Percentiles rank a stretch among this genome's conserved stretches.
phyloP scores from a whole-genome alignment of 53 echinoderm and acorn worm genomes.

The Stichopus horrens region DNA sequence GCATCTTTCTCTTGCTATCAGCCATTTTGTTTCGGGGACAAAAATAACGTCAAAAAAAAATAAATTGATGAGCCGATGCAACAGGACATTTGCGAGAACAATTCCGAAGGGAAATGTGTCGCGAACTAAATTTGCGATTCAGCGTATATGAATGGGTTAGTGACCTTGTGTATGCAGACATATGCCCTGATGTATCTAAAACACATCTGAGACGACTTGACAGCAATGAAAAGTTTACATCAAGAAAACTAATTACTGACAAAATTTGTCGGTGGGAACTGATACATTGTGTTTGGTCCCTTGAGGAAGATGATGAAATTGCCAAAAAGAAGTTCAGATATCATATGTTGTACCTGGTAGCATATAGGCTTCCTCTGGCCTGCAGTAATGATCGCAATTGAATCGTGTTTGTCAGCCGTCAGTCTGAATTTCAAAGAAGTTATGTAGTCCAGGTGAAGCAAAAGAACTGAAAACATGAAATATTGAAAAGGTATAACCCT shows the following conservation, averaged over 20 bases:
- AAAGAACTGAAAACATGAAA: too few species aligned
- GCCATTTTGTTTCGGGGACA: not conserved
- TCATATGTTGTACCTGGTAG: too few species aligned
- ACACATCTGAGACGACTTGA: not conserved
- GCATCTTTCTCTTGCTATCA: not conserved
- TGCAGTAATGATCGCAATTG: too few species aligned
- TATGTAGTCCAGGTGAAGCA: too few species aligned
- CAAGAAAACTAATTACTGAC: constrained; percentile 6
- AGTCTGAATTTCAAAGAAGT: too few species aligned
- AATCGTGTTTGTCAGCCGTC: too few species aligned
- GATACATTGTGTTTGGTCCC: constrained; percentile 1
- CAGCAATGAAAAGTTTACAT: not conserved
- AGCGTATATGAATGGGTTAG: constrained; percentile 10
- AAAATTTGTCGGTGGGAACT: constrained; percentile 6
- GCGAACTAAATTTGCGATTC: not conserved
- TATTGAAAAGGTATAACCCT: too few species aligned
- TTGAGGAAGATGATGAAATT: not conserved
- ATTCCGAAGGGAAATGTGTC: constrained; percentile 6
- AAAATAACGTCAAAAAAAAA: not conserved
- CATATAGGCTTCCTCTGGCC: too few species aligned
- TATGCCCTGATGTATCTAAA: not conserved
- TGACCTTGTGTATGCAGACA: constrained; percentile 17
- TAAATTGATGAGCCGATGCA: not conserved
- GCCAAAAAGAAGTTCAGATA: not conserved
- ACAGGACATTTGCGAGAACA: not conserved